Conservation (phyloP, 2,888 invertebrate species). For the Eristalinus sepulchralis region DNA sequence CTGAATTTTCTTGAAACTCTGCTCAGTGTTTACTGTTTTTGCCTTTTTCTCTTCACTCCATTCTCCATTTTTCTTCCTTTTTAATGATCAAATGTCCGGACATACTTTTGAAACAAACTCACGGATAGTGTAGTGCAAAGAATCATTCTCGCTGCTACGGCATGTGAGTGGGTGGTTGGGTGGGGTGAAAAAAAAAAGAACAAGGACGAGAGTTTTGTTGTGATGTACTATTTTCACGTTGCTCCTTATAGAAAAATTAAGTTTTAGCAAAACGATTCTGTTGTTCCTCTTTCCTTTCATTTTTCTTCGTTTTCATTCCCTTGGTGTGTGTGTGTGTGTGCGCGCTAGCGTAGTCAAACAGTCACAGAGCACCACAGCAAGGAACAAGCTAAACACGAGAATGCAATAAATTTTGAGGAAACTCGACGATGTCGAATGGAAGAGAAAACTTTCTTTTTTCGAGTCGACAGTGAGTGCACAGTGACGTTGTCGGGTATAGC, state of each 20-base stretch:
- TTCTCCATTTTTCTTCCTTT: constrained; percentile 2
- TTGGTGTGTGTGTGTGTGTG: neutral
- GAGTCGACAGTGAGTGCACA: neutral
- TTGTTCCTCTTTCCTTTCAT: neutral
- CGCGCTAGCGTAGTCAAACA: neutral
- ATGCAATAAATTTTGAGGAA: constrained; percentile 2
- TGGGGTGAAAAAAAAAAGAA: constrained; percentile 6
- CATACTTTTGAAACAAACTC: constrained; percentile 25
- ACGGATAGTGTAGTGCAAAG: constrained; percentile 6
- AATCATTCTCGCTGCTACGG: neutral
- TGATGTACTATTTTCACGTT: constrained; percentile 5
- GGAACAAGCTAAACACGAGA: constrained; percentile 3
- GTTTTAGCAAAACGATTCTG: neutral
- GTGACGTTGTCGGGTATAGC: too few species aligned
- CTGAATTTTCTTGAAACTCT: constrained; percentile 20
- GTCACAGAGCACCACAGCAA: neutral
- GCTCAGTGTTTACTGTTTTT: neutral
- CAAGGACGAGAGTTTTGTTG: neutral
- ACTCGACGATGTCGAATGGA: neutral
- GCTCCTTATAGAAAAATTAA: constrained; percentile 29
- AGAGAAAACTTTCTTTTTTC: neutral
- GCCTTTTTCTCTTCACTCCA: neutral
- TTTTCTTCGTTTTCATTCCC: neutral
- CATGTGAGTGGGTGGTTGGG: neutral
- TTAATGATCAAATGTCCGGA: constrained; percentile 61